These are phyloP conservation scores for Tetranychus urticae DNA, from an alignment of 1,140 invertebrate species.

Conservation along the genomic window DNA sequence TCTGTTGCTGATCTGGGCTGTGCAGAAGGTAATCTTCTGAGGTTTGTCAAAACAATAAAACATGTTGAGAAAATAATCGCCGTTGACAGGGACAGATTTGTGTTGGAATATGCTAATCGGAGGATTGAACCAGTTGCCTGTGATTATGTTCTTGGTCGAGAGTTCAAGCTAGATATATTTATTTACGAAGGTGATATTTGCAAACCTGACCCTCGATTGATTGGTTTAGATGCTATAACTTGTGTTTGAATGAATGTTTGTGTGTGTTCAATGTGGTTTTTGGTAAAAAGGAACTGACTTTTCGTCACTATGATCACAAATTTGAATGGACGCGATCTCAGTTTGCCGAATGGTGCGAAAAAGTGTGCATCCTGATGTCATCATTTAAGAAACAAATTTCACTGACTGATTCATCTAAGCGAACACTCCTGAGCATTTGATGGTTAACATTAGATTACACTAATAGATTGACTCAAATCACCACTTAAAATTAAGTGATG, in stretches of 20 bases:
- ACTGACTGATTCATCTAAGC: too few species aligned
- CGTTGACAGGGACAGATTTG: constrained; percentile 37
- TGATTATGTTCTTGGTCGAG: constrained; percentile 27
- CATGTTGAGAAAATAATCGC: constrained; percentile 29
- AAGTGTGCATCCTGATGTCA: too few species aligned
- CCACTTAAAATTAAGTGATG: too few species aligned
- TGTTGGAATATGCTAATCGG: constrained; percentile 22
- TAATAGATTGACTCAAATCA: too few species aligned
- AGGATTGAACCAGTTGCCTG: constrained; percentile 25
- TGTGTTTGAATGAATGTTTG: too few species aligned
- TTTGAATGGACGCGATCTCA: constrained; percentile 71
- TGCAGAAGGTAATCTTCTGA: constrained; percentile 43
- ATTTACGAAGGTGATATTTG: constrained; percentile 36
- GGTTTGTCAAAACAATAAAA: constrained; percentile 34
- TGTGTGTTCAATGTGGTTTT: too few species aligned
- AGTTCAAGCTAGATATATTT: constrained; percentile 25
- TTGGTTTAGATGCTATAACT: constrained; percentile 38
- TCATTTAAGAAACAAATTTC: too few species aligned
- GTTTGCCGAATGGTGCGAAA: constrained; percentile 54
- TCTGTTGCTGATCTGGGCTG: constrained; percentile 62
- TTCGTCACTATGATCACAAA: constrained; percentile 67
- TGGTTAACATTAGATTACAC: too few species aligned
- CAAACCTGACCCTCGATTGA: constrained; percentile 26
- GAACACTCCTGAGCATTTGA: too few species aligned
- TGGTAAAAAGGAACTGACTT: constrained; percentile 19